A percentile compares a stretch with the other conserved stretches of the same genome.
Conservation (phyloP, 2,888 invertebrate species). For the Mechanitis mazaeus region DNA sequence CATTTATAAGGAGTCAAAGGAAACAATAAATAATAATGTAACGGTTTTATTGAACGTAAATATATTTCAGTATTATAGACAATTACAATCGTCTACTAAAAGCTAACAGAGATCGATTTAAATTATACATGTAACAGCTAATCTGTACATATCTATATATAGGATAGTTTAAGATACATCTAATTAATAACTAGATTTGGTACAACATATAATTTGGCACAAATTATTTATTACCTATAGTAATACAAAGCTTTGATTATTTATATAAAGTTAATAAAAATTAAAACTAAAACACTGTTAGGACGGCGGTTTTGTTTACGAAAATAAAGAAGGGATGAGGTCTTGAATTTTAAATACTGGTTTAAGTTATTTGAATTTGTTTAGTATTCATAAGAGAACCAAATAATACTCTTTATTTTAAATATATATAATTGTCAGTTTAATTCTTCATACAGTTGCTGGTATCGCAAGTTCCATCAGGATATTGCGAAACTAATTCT, state of each 20-base stretch:
- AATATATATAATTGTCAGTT: conserved; percentile 9
- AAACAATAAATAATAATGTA: conserved; percentile 53
- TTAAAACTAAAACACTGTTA: conserved; percentile 6
- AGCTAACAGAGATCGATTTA: conserved; percentile 54
- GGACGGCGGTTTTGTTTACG: conserved; percentile 16
- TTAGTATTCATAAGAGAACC: conserved; percentile 10
- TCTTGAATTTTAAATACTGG: conserved; percentile 17
- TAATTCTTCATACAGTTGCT: conserved; percentile 11
- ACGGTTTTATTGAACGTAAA: conserved; percentile 74
- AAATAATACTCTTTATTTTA: conserved; percentile 15
- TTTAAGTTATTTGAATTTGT: conserved; percentile 13
- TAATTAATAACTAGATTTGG: conserved; percentile 9
- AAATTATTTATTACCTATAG: conserved; percentile 6
- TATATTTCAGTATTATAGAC: conserved; percentile 47
- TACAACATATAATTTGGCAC: conserved; percentile 12
- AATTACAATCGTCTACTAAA: conserved; percentile 63
- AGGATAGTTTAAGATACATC: conserved; percentile 28
- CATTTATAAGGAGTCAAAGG: conserved; percentile 19
- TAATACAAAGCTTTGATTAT: conserved; percentile 1
- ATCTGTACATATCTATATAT: conserved; percentile 36
- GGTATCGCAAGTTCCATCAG: conserved; percentile 43
- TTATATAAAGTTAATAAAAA: not conserved
- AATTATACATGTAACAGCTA: conserved; percentile 39
- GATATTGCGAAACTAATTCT: conserved; percentile 36
- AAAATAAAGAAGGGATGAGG: not conserved